Evolutionary conservation across 2,888 invertebrate species (phyloP).

Genomic region (Conus canariensis): DNA sequence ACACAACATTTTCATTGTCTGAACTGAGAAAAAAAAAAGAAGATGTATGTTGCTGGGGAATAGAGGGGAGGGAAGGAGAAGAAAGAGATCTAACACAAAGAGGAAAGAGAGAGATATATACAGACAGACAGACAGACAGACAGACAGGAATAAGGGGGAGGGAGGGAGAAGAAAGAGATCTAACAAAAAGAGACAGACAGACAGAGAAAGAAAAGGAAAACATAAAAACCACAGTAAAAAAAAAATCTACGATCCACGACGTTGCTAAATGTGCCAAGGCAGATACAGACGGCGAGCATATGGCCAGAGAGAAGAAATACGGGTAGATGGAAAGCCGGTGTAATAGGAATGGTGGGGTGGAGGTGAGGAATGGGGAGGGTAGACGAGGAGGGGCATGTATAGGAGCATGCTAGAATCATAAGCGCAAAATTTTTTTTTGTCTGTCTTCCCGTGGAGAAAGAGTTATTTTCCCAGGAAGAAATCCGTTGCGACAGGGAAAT

Average conservation of each 20-base stretch:
- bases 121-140: slow-evolving; percentile 57
- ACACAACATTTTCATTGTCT: too few species aligned
- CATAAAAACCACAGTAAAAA: background rate
- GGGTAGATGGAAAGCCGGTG: background rate
- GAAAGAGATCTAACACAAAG: slow-evolving; percentile 47
- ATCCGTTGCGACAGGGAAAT: background rate
- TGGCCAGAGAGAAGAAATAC: background rate
- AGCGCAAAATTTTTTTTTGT: too few species aligned
- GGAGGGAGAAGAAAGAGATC: background rate
- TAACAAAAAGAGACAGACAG: background rate
- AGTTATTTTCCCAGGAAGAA: too few species aligned
- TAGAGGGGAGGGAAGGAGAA: slow-evolving; percentile 48
- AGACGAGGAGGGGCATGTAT: background rate
- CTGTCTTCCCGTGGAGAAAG: too few species aligned
- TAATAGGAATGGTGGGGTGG: background rate
- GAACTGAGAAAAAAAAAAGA: too few species aligned
- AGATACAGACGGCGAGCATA: background rate
- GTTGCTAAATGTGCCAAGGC: background rate
- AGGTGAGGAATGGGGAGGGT: background rate
- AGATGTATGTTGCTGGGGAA: slow-evolving; percentile 33
- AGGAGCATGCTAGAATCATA: too few species aligned
- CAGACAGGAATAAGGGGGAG: slow-evolving; percentile 47
- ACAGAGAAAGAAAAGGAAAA: background rate
- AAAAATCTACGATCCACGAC: background rate
- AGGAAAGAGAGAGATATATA: slow-evolving; percentile 57